Conservation (phyloP, 2,888 invertebrate species). For the Exephanes ischioxanthus region DNA sequence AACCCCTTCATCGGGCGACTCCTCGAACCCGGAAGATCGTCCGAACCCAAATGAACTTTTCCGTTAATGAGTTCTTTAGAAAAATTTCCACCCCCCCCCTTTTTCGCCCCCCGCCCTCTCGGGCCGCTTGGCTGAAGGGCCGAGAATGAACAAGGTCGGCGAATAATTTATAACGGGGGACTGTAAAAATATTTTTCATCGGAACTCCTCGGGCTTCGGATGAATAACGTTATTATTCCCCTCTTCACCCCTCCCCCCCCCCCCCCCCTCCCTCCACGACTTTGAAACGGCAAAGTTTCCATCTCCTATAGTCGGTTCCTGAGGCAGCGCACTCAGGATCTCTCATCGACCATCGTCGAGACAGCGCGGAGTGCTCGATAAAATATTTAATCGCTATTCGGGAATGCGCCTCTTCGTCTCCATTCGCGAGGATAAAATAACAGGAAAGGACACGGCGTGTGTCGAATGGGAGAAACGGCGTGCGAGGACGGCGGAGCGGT, state of each 20-base stretch:
- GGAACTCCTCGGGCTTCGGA: conserved; percentile 31
- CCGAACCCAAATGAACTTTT: conserved; percentile 73
- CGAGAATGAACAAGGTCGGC: conserved; percentile 68
- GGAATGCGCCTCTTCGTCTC: conserved; percentile 24
- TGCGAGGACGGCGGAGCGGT: neutral
- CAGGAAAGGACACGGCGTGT: conserved; percentile 5
- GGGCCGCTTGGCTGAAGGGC: neutral
- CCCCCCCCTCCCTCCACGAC: neutral
- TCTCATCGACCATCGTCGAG: conserved; percentile 23
- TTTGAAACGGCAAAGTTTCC: conserved; percentile 3
- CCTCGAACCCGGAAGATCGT: conserved; percentile 43
- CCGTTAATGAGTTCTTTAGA: conserved; percentile 82
- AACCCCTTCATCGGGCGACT: conserved; percentile 30
- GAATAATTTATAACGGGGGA: conserved; percentile 75
- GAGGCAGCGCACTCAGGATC: conserved; percentile 1
- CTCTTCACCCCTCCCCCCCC: neutral
- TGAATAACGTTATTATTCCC: conserved; percentile 60
- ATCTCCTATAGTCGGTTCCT: conserved; percentile 14
- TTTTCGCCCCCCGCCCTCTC: too few species aligned
- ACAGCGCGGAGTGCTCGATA: conserved; percentile 53
- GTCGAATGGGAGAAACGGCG: conserved; percentile 34
- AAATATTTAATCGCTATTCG: conserved; percentile 69
- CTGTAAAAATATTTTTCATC: conserved; percentile 79
- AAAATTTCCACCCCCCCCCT: conserved; percentile 76
- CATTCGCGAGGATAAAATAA: conserved; percentile 43